Conservation (phyloP, 2,888 invertebrate species). For the Balanococcus diminutus region DNA sequence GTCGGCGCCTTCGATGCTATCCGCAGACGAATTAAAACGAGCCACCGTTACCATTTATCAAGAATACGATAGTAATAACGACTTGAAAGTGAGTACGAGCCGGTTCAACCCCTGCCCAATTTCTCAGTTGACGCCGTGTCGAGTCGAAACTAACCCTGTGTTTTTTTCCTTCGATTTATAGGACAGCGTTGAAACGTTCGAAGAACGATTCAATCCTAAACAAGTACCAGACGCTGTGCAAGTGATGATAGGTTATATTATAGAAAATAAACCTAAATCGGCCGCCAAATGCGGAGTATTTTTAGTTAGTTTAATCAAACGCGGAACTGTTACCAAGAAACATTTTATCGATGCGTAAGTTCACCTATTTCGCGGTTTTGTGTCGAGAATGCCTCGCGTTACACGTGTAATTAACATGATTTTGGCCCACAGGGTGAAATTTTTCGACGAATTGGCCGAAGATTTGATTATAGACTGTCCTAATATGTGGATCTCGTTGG, state of each 20-base stretch:
- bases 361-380: too few relatives aligned
- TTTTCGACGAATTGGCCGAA: conserved; percentile 13
- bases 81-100: conserved; percentile 18
- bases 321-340: neutral
- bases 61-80: conserved; percentile 38
- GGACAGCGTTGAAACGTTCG: conserved; percentile 38
- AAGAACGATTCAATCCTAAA: conserved; percentile 45
- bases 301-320: conserved; percentile 18
- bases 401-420: neutral
- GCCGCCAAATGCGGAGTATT: conserved; percentile 29
- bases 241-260: neutral
- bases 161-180: neutral
- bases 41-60: conserved; percentile 25
- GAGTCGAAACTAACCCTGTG: too few relatives aligned
- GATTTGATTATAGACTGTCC: conserved; percentile 48
- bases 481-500: conserved; percentile 28
- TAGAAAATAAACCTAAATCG: conserved; percentile 38
- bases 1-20: neutral
- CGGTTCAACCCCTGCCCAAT: too few relatives aligned
- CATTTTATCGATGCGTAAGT: conserved; percentile 44
- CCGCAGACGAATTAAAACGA: conserved; percentile 2
- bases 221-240: conserved; percentile 4
- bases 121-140: too few relatives aligned
- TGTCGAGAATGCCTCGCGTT: neutral
- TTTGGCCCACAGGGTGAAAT: conserved; percentile 2